A percentile compares a stretch with the other conserved stretches of the same genome.
Evolutionary conservation across 1,140 invertebrate genomes (phyloP).

Genomic region (Drosophila teissieri): DNA sequence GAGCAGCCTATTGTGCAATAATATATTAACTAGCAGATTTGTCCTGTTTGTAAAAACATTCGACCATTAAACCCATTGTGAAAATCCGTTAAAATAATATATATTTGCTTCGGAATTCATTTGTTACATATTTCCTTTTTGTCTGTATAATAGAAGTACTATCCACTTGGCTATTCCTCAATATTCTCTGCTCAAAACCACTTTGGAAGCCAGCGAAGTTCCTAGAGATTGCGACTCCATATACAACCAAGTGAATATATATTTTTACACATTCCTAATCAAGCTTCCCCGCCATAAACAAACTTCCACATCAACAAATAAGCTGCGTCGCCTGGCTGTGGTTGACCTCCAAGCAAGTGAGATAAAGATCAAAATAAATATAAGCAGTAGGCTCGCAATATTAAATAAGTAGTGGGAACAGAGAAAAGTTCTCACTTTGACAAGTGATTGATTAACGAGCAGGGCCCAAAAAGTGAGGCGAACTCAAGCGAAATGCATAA

Average conservation of each 20-base stretch:
- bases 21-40: neutral
- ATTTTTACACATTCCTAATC: conserved; percentile 19
- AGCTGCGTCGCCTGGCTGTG: conserved; percentile 47
- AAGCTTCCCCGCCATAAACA: conserved; percentile 22
- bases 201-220: too few relatives aligned
- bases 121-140: too few relatives aligned
- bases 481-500: conserved; percentile 15
- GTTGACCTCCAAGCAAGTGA: conserved; percentile 67
- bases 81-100: too few relatives aligned
- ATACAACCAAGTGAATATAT: conserved; percentile 1
- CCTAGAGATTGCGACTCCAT: neutral
- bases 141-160: too few relatives aligned
- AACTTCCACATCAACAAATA: conserved; percentile 26
- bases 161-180: too few relatives aligned
- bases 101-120: too few relatives aligned
- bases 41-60: too few relatives aligned
- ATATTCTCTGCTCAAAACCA: neutral
- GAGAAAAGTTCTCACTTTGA: conserved; percentile 33
- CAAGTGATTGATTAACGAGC: conserved; percentile 71
- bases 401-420: conserved; percentile 17
- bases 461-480: conserved; percentile 22
- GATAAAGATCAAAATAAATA: conserved; percentile 59
- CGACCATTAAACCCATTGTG: neutral
- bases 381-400: conserved; percentile 15
- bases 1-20: neutral